Evolutionary conservation across 2,797 vertebrate species (phyloP).

Genomic region (Arrhamphus sclerolepis): DNA sequence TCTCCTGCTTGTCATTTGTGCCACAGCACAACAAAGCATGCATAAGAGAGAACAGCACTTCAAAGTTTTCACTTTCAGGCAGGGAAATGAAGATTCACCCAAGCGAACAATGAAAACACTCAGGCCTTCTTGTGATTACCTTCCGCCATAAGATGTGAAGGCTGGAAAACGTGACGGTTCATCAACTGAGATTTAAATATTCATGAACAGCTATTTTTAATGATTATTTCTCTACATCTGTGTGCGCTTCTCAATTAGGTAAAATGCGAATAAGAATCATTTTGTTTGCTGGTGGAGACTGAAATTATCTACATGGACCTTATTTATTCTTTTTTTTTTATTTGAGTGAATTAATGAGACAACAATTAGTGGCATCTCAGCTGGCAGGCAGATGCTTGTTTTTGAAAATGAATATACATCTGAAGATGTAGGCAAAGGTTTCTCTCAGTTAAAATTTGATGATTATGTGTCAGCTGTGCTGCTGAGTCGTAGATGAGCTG

Average conservation of each 20-base stretch:
- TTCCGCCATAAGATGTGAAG: not conserved
- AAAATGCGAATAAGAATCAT: slow-evolving; percentile 32
- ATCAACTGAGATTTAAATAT: slow-evolving; percentile 34
- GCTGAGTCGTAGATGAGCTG: too few relatives aligned
- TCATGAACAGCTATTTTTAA: slow-evolving; percentile 22
- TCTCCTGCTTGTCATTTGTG: slow-evolving; percentile 19
- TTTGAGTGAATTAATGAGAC: slow-evolving; percentile 13
- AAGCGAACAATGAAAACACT: slow-evolving; percentile 32
- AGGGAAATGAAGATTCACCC: not conserved
- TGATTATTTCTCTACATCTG: slow-evolving; percentile 40
- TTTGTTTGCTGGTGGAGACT: slow-evolving; percentile 12
- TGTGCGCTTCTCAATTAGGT: slow-evolving; percentile 25
- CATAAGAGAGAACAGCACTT: slow-evolving; percentile 23
- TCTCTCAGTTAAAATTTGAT: too few relatives aligned
- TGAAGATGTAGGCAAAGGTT: not conserved
- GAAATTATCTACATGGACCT: slow-evolving; percentile 16
- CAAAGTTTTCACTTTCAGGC: slow-evolving; percentile 25
- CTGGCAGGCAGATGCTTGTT: slow-evolving; percentile 3
- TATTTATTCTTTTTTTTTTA: slow-evolving; percentile 6
- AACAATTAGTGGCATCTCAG: not conserved
- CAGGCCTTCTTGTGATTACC: slow-evolving; percentile 37
- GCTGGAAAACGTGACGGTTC: slow-evolving; percentile 13
- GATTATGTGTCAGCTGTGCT: too few relatives aligned
- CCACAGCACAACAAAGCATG: slow-evolving; percentile 32
- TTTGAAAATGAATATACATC: not conserved